Evolutionary conservation across 2,797 vertebrate genomes (phyloP).

Genomic region (Aythya fuligula): DNA sequence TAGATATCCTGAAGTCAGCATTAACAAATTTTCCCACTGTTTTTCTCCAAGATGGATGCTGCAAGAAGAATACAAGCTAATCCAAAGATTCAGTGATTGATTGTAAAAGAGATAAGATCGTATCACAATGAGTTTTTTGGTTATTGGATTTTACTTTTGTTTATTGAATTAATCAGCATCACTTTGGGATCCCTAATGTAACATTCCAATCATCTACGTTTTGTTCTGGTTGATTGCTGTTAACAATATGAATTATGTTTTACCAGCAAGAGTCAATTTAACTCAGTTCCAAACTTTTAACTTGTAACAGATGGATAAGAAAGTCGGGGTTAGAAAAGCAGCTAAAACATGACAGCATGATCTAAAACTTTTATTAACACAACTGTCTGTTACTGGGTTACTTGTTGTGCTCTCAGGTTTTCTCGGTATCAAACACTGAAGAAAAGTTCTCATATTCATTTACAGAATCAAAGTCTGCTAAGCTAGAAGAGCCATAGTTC

Average conservation of each 20-base stretch:
- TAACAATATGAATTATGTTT: conserved; percentile 35
- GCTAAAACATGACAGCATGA: background rate
- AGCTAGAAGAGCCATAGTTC: background rate
- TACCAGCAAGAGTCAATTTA: conserved; percentile 25
- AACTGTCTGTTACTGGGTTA: background rate
- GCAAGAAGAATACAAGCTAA: background rate
- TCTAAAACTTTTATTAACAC: background rate
- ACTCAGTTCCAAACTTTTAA: conserved; percentile 38
- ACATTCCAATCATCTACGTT: background rate
- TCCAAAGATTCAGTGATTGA: background rate
- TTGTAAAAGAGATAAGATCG: background rate
- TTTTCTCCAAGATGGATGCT: conserved; percentile 1
- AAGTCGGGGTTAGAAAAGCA: conserved; percentile 23
- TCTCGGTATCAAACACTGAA: background rate
- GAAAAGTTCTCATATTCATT: background rate
- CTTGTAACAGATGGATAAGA: conserved; percentile 42
- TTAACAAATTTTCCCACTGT: background rate
- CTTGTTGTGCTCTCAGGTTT: background rate
- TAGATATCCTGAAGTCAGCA: conserved; percentile 1
- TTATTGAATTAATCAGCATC: conserved; percentile 2
- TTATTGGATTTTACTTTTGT: conserved; percentile 23
- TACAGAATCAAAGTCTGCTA: background rate
- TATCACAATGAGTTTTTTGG: background rate
- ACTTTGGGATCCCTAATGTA: conserved; percentile 10
- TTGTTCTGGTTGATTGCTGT: conserved; percentile 1